These are phyloP conservation scores for Beroe ovata DNA, from an alignment of 37 sponge, comb jelly and placozoan genomes.

Conservation along the genomic window DNA sequence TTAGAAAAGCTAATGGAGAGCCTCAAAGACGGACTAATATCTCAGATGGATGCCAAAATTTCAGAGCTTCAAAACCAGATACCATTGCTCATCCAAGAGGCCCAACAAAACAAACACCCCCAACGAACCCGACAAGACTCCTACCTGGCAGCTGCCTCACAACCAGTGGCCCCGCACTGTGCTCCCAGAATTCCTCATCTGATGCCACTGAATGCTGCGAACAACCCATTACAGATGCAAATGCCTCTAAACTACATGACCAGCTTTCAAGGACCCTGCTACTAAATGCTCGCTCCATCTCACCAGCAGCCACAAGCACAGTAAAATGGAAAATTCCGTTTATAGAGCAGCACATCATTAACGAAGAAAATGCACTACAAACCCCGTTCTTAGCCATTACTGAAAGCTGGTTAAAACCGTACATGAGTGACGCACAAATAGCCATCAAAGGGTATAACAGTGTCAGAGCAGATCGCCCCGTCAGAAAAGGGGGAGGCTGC, in stretches of 20 bases:
- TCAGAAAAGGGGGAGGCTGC: neutral
- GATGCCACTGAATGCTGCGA: neutral
- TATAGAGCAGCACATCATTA: neutral
- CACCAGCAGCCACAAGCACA: neutral
- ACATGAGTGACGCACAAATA: slow-evolving; percentile 24
- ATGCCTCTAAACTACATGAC: neutral
- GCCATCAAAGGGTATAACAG: neutral
- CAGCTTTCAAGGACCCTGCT: neutral
- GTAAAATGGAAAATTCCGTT: neutral
- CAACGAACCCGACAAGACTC: neutral
- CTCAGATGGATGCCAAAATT: neutral
- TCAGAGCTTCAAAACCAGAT: neutral
- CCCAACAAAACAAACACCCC: neutral
- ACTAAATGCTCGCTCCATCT: neutral
- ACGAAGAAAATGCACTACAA: neutral
- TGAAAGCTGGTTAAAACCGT: neutral
- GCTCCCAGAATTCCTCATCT: neutral
- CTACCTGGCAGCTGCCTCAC: neutral
- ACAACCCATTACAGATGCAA: neutral
- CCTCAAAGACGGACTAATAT: slow-evolving; percentile 4
- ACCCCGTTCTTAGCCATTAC: slow-evolving; percentile 8
- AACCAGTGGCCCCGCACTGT: no score
- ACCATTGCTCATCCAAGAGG: neutral
- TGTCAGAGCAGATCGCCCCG: neutral
- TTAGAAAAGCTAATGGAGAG: slow-evolving; percentile 8